Evolutionary conservation across 2,797 vertebrate genomes (phyloP), one percentile per base, ranked within the genome.

Genomic region (Sebastes baramenuke): DNA sequence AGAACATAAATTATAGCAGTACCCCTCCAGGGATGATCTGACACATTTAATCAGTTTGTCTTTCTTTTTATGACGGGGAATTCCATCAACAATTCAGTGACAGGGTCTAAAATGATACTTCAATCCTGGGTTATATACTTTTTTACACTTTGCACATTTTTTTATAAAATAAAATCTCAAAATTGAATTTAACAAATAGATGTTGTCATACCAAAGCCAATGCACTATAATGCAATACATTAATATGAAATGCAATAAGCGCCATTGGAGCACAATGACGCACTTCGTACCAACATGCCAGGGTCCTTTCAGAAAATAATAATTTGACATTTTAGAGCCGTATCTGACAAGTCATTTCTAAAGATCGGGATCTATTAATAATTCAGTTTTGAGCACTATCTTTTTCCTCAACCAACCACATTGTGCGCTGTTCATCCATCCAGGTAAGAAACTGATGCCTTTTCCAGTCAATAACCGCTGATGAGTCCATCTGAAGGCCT

Each of bases 401-500:
- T 55, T 56, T 10, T 56, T 32, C 27, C 46, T 67, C 67, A 76
- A 80, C 78, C 29, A 52, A 69, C 72, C 60, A 56, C 52, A n/a
- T 12, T 22, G 20, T 30, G 16, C 8, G 3, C 34, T 24, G 38
- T 27, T 72, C 77, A 59, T 76, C 72, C 58, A 54, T 59, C 80
- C 77, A 87, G 81, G 81, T 80, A 29, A 82, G 88, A 90, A 88
- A 87, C 20, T 24, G 74, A 89, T 87, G 83, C 84, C 71, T 79
- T 78, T 86, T 91, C 85, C 86, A 91, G 87, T 90, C 87, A 87
- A 66, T 80, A 83, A 91, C 77, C 77, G 67, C 80, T 75, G 78
- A 91, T 91, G 87, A 88, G 79, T 90, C 89, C 67, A 87, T 90
- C 70, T 80, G 79, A 90, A 74, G 81, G 79, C 67, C 80, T 85